Base-by-base conservation (phyloP, 2,797 vertebrate genomes). In the Anguilla anguilla region DNA sequence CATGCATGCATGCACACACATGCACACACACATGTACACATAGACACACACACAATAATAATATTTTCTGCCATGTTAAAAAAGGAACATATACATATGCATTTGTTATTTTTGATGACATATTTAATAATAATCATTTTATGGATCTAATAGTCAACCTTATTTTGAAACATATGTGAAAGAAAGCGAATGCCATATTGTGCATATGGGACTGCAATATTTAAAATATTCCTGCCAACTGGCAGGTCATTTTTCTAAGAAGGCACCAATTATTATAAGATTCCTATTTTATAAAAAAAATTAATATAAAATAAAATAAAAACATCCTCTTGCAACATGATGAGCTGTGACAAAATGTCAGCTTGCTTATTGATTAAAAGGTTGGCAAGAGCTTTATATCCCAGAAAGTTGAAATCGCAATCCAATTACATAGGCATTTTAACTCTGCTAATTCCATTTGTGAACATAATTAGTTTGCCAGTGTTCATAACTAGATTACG, bases 381-480 rank as follows among this genome's bases (percentile, higher is more conserved):
- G 88, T 93, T 95, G 95, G 93, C 92, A 93, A 92, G 92, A 74
- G 87, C 85, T 85, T 88, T 88, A 86, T 82, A 92, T 94, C 94
- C 93, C 93, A 94, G 94, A 96, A 95, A 94, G 94, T 92, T 93
- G 95, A 95, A 86, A 95, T 95, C 92, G 94, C 94, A 96, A 96
- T 96, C 95, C 95, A 95, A 95, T 95, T 94, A 93, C 74, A 86
- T 83, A 64, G 85, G 88, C 88, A 86, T 92, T 92, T 90, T 91
- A 90, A 93, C 92, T 93, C 85, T 85, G 90, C 94, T 96, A 96
- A 96, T 96, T 95, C 93, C 93, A 96, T 96, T 96, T 96, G 94
- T 92, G 95, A 93, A 92, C 93, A 93, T 95, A 94, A 96, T 96
- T 96, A 95, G 95, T 96, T 94, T 93, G 94, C 94, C 96, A 94